phyloP scores from a whole-genome alignment of 2,888 invertebrate genomes.

The Amiota minor region DNA sequence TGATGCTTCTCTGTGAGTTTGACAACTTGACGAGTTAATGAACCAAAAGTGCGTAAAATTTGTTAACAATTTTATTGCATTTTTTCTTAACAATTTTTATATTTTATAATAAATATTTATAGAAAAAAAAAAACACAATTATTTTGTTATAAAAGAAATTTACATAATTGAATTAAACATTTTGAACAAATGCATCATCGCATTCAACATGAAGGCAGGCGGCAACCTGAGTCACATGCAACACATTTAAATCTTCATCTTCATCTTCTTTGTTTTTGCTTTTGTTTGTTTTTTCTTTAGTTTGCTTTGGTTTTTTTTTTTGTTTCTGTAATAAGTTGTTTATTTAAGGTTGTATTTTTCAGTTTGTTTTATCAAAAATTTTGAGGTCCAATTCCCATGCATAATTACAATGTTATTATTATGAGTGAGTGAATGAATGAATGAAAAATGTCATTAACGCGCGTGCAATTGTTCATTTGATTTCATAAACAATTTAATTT shows the following conservation, averaged over 20 bases:
- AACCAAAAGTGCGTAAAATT: too few species aligned
- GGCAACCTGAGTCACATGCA: neutral
- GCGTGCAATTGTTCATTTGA: neutral
- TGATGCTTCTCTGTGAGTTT: neutral
- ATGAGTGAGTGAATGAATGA: too few species aligned
- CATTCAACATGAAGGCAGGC: too few species aligned
- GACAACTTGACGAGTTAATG: neutral
- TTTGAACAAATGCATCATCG: conserved; percentile 17
- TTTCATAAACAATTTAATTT: neutral
- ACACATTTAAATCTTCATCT: neutral
- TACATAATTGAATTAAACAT: conserved; percentile 31
- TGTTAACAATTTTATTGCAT: too few species aligned
- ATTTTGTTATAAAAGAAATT: neutral
- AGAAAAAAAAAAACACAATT: neutral
- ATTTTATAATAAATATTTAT: too few species aligned
- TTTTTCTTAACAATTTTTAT: neutral
- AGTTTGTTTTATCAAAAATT: neutral
- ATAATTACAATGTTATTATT: neutral
- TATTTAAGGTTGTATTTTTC: too few species aligned
- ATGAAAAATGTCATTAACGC: conserved; percentile 17
- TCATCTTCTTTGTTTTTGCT: neutral
- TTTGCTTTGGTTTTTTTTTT: too few species aligned
- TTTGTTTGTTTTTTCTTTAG: too few species aligned
- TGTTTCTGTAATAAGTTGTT: too few species aligned
- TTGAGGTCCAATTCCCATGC: conserved; percentile 25